Conservation (phyloP, 2,888 invertebrate genomes). For the Nomada lathburiana region DNA sequence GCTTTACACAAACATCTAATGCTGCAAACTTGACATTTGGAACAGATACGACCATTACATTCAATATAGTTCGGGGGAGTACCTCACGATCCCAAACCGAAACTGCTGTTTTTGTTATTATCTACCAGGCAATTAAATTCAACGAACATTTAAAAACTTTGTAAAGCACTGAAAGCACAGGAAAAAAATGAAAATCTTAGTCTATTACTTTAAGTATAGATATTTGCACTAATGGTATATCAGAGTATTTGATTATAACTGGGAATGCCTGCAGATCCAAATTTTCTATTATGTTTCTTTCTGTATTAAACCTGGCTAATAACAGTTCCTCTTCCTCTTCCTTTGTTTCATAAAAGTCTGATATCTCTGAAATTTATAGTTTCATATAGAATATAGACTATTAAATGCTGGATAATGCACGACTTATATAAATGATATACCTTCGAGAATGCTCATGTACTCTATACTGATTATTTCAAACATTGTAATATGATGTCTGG, state of each 20-base stretch:
- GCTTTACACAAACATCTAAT: slow-evolving; percentile 72
- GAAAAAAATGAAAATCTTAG: slow-evolving; percentile 5
- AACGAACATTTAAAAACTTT: background rate
- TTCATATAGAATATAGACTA: background rate
- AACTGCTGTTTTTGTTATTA: slow-evolving; percentile 74
- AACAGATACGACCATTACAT: slow-evolving; percentile 71
- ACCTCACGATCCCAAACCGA: slow-evolving; percentile 72
- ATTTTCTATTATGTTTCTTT: slow-evolving; percentile 71
- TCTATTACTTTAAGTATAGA: slow-evolving; percentile 75
- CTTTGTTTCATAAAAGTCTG: slow-evolving; percentile 67
- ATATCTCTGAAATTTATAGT: slow-evolving; percentile 71
- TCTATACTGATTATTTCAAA: slow-evolving; percentile 75
- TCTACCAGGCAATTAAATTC: slow-evolving; percentile 47
- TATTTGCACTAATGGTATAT: slow-evolving; percentile 68
- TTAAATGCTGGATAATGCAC: too few relatives aligned
- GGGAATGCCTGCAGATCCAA: slow-evolving; percentile 75
- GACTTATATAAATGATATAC: slow-evolving; percentile 61
- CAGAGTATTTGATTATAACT: slow-evolving; percentile 67
- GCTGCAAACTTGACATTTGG: slow-evolving; percentile 76
- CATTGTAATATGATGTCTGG: slow-evolving; percentile 73
- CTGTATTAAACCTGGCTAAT: slow-evolving; percentile 71
- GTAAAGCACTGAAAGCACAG: background rate
- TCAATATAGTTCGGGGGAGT: slow-evolving; percentile 71
- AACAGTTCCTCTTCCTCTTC: slow-evolving; percentile 52
- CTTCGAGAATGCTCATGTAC: slow-evolving; percentile 77